These are phyloP conservation scores for Euzophera pinguis DNA, from an alignment of 2,888 invertebrate genomes.

Conservation along the genomic window DNA sequence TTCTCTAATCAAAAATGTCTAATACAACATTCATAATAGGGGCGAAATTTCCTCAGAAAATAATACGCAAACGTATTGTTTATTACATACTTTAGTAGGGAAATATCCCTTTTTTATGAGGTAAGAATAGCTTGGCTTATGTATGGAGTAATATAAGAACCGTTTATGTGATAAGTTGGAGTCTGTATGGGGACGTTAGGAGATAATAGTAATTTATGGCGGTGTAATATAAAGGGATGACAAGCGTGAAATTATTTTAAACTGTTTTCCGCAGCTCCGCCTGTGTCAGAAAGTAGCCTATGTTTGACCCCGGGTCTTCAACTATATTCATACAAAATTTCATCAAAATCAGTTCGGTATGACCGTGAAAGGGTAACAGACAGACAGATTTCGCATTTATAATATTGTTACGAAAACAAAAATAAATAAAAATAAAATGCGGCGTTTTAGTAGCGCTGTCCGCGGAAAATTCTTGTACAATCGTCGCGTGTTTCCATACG, in stretches of 20 bases:
- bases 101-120: slow-evolving; percentile 75
- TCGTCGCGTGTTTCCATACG: too few relatives aligned
- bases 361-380: too few relatives aligned
- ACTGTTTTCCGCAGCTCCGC: too few relatives aligned
- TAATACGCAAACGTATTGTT: slow-evolving; percentile 45
- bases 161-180: slow-evolving; percentile 53
- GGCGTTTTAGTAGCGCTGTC: too few relatives aligned
- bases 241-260: not conserved
- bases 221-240: not conserved
- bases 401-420: too few relatives aligned
- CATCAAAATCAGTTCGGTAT: too few relatives aligned
- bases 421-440: too few relatives aligned
- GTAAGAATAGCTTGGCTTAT: slow-evolving; percentile 68
- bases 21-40: slow-evolving; percentile 26
- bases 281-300: too few relatives aligned
- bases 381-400: too few relatives aligned
- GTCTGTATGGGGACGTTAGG: slow-evolving; percentile 27
- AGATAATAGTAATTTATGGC: slow-evolving; percentile 24
- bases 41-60: slow-evolving; percentile 17
- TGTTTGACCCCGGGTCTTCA: too few relatives aligned
- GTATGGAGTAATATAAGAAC: slow-evolving; percentile 65
- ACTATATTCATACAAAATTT: too few relatives aligned
- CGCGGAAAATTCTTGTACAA: too few relatives aligned
- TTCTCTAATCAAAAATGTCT: slow-evolving; percentile 21
- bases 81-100: slow-evolving; percentile 68